Evolutionary conservation across 2,113 vertebrate species (phyloP), one percentile per base, ranked within the genome.

Genomic region (Pionites leucogaster): DNA sequence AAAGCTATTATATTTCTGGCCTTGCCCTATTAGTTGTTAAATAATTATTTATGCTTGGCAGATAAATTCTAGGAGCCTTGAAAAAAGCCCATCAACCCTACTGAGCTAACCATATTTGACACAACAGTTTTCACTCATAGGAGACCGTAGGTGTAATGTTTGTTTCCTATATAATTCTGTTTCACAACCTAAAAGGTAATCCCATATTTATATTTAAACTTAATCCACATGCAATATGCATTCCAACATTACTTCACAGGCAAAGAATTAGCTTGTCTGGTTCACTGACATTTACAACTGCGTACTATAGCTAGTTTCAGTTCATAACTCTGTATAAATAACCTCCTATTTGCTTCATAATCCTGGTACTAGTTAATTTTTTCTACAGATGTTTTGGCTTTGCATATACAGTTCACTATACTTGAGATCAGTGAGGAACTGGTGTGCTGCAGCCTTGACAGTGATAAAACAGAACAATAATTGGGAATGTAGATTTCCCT

Each of bases 1-100:
- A 97, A 98, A 97, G 90, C 92, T 96, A 96, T 97, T 97, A 97
- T 82, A 94, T 97, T 97, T 97, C 93, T 97, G 96, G 96, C 82
- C 93, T 97, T 92, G 59, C 87, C 93, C 92, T 98, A 96, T 95
- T 97, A 97, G 97, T 96, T 98, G 92, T 97, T 97, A 96, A 97
- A 97, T 97, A 96, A 97, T 97, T 97, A 93, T 97, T 97, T 97
- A 93, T 96, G 91, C 97, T 97, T 97, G 95, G 91, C 91, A 94
- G 78, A 96, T 92, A 85, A 95, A 88, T 91, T 96, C 94, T 86
- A 91, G 91, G 88, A 96, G 94, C 87, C 71, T 92, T 35, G 28
- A 78, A 76, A 92, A 97, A 95, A 92, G 92, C 88, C 94, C 80
- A 55, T 98, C 98, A 98, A 52, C 86, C 50, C 86, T 86, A 95